Evolutionary conservation across 2,113 vertebrate species (phyloP).

Genomic region (Coptodon rendalli): DNA sequence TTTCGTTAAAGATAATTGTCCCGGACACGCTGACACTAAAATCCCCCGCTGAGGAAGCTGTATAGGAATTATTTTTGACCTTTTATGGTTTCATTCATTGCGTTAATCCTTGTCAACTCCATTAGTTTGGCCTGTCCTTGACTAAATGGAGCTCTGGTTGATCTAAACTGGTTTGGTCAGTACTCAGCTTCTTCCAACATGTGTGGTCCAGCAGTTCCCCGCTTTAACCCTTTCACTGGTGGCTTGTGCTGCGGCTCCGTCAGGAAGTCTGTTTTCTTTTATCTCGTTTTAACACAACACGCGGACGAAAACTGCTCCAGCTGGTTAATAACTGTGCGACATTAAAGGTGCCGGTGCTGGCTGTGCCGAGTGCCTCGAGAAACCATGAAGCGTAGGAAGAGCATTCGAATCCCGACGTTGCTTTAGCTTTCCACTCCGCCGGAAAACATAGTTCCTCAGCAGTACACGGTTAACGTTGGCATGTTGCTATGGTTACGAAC

Average conservation of each 20-base stretch:
- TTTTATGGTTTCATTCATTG: slow-evolving; percentile 5
- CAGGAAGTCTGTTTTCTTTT: not conserved
- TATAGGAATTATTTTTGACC: slow-evolving; percentile 13
- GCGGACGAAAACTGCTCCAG: not conserved
- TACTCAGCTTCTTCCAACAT: not conserved
- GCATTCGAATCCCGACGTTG: not conserved
- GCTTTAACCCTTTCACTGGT: slow-evolving; percentile 24
- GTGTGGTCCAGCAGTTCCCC: slow-evolving; percentile 26
- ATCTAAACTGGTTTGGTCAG: slow-evolving; percentile 2
- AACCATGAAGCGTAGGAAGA: not conserved
- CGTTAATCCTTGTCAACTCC: slow-evolving; percentile 28
- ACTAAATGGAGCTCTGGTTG: not conserved
- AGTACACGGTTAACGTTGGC: not conserved
- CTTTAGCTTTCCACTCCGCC: not conserved
- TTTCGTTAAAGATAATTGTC: slow-evolving; percentile 56
- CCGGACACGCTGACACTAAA: not conserved
- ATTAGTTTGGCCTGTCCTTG: slow-evolving; percentile 31
- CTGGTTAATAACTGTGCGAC: not conserved
- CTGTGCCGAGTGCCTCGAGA: too few relatives aligned
- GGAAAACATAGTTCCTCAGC: slow-evolving; percentile 12
- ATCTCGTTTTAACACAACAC: not conserved
- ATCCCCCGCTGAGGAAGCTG: not conserved
- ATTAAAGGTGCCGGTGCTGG: not conserved
- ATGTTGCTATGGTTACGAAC: slow-evolving; percentile 18
- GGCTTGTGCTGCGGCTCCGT: not conserved